Evolutionary conservation across 53 echinoderm and acorn worm genomes (phyloP), one percentile per base, ranked within the genome.

Genomic region (Actinopyga echinites): DNA sequence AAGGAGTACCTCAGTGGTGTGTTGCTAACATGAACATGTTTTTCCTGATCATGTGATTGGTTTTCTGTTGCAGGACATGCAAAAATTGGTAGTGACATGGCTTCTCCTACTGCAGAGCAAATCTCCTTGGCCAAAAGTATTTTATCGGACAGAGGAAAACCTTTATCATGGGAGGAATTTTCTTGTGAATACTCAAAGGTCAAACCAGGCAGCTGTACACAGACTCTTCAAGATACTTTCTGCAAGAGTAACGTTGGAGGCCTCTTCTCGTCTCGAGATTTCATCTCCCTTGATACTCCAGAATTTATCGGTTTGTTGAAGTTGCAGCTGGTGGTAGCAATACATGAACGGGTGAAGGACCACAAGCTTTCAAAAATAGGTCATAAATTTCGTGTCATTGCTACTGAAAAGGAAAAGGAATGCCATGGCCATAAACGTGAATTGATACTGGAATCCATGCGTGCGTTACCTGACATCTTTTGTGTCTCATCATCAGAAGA

Each of bases 201-300:
- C 24, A 33, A 40, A 25, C 71, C 71, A 20, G 40, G 25, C 40
- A 6, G 40, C 42, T n/a, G 44, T 40, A 42, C 24, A 12, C 71
- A 40, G 71, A 42, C 45, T 8, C 22, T 71, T 44, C 62, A 62
- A 62, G 62, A 62, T 20, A 30, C 62, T 30, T 62, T 62, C 4
- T 62, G 62, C 22, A 5, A 5, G 22, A 25, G n/a, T 17, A 30
- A 26, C 1, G 8, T 30, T 30, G 26, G n/a, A 62, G 62, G 62
- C 2, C 30, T 62, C 3, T 54, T 77, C 20, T 52, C 29, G 22
- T 77, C 77, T 15, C 25, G 54, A 21, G 77, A 77, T 43, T 77
- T 77, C 52, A 77, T 77, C 31, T 24, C 77, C 2, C 53, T 56
- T 4, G 77, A 77, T 32, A 77, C 56, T 8, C 54, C 77, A 56